These are phyloP conservation scores for Lindbergichthys nudifrons DNA, from an alignment of 2,797 vertebrate species.

Conservation along the genomic window DNA sequence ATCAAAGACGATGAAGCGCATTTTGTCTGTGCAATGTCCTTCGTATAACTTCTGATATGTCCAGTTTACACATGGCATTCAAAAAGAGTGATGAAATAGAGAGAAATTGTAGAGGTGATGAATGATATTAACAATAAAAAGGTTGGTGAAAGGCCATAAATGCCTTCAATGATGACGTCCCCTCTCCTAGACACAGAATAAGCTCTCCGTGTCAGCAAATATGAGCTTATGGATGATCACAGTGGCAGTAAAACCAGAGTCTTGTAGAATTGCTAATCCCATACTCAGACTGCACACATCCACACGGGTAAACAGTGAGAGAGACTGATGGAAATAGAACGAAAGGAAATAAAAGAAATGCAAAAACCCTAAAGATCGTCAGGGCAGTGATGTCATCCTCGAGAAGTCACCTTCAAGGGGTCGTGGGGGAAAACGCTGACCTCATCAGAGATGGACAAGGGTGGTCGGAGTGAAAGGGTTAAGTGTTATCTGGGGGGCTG, in stretches of 20 bases:
- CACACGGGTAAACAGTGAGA: not conserved
- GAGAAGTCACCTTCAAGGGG: slow-evolving; percentile 50
- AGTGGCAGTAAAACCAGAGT: slow-evolving; percentile 24
- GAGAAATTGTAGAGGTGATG: slow-evolving; percentile 47
- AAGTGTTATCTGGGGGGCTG: slow-evolving; percentile 72
- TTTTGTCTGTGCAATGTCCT: slow-evolving; percentile 48
- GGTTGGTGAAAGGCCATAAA: slow-evolving; percentile 44
- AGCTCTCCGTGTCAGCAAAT: slow-evolving; percentile 46
- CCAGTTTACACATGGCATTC: slow-evolving; percentile 19
- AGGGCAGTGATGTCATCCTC: slow-evolving; percentile 56
- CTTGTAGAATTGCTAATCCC: slow-evolving; percentile 38
- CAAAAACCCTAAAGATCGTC: slow-evolving; percentile 39
- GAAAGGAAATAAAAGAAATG: not conserved
- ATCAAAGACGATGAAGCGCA: slow-evolving; percentile 37
- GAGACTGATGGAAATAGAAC: slow-evolving; percentile 1
- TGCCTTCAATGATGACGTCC: slow-evolving; percentile 52
- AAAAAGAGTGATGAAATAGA: slow-evolving; percentile 47
- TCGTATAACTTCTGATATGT: slow-evolving; percentile 28
- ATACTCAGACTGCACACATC: slow-evolving; percentile 30
- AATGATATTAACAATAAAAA: slow-evolving; percentile 59
- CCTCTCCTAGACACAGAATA: slow-evolving; percentile 3
- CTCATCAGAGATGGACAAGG: slow-evolving; percentile 54
- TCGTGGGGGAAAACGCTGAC: slow-evolving; percentile 59
- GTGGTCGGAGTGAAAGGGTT: slow-evolving; percentile 53
- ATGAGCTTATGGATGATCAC: slow-evolving; percentile 34